A percentile compares a stretch with the other conserved stretches of the same genome.
These are phyloP conservation scores for Rousettus leschenaultii DNA, from an alignment of 2,113 vertebrate species.

Conservation along the genomic window DNA sequence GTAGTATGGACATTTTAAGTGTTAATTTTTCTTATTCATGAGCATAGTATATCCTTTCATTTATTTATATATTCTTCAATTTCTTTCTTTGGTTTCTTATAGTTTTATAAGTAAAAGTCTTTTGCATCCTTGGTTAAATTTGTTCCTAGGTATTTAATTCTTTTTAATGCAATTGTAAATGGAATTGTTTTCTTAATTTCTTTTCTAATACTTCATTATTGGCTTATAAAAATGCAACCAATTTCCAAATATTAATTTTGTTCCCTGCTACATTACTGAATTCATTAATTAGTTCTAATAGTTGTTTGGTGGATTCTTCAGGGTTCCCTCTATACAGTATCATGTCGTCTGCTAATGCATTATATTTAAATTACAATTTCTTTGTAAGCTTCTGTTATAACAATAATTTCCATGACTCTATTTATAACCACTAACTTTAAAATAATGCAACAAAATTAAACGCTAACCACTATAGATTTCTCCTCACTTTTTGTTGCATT, in stretches of 20 bases:
- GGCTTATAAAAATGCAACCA: not conserved
- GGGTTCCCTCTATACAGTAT: not conserved
- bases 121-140: not conserved
- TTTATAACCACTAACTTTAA: not conserved
- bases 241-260: not conserved
- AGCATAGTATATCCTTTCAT: not conserved
- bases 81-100: not conserved
- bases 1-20: not conserved
- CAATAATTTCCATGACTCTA: not conserved
- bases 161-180: too few relatives aligned
- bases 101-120: not conserved
- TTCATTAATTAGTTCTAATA: not conserved
- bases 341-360: not conserved
- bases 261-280: not conserved
- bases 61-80: not conserved
- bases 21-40: not conserved
- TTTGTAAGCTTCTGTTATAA: not conserved
- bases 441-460: not conserved
- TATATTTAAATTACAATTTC: not conserved
- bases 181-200: too few relatives aligned
- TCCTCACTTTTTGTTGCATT: not conserved
- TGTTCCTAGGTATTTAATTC: not conserved
- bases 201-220: too few relatives aligned
- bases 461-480: not conserved
- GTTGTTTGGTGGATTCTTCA: not conserved